Evolutionary conservation across 2,888 invertebrate species (phyloP).

Genomic region (Hypercompe scribonia): DNA sequence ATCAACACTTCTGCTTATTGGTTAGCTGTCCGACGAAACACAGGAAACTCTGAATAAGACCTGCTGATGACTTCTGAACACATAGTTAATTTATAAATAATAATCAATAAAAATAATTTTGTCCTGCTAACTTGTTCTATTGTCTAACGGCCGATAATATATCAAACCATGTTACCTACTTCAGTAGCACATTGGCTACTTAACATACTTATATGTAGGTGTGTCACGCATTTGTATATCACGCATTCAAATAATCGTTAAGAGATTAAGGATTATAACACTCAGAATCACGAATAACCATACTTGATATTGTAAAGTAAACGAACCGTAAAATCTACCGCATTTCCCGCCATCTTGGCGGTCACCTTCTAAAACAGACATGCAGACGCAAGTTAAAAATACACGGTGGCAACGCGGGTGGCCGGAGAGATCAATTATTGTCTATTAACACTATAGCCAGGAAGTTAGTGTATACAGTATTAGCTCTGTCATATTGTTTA

Average conservation of each 20-base stretch:
- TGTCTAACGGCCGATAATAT: too few relatives aligned
- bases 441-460: slow-evolving; percentile 76
- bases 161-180: too few relatives aligned
- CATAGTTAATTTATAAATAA: too few relatives aligned
- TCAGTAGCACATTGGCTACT: neutral
- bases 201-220: neutral
- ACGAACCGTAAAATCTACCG: slow-evolving; percentile 42
- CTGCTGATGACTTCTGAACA: too few relatives aligned
- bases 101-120: too few relatives aligned
- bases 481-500: slow-evolving; percentile 48
- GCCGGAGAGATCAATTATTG: slow-evolving; percentile 79
- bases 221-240: neutral
- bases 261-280: neutral
- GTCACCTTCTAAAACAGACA: slow-evolving; percentile 54
- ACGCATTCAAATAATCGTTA: neutral
- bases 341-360: slow-evolving; percentile 54
- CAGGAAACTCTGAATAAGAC: too few relatives aligned
- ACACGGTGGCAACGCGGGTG: slow-evolving; percentile 75
- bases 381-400: slow-evolving; percentile 58
- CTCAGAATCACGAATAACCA: slow-evolving; percentile 25
- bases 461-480: slow-evolving; percentile 59
- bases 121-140: too few relatives aligned
- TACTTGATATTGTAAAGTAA: slow-evolving; percentile 33
- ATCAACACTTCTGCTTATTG: too few relatives aligned
- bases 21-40: too few relatives aligned